Percentiles rank a stretch among this genome's conserved stretches.
These are phyloP conservation scores for Labeo rohita DNA, from an alignment of 2,113 vertebrate species.

Conservation along the genomic window DNA sequence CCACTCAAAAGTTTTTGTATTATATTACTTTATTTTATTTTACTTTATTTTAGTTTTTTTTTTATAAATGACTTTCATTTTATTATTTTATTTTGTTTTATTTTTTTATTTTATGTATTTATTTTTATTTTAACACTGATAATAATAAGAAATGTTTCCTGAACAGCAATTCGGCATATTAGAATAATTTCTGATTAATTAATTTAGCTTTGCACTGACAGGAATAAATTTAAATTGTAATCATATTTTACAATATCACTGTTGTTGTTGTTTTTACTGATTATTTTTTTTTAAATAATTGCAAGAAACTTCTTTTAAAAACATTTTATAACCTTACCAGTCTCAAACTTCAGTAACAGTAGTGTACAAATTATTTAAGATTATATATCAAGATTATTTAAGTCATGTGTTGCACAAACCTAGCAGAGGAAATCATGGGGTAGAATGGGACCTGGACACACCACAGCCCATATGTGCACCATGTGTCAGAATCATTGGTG, in stretches of 20 bases:
- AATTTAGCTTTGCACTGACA: background rate
- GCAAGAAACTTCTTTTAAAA: background rate
- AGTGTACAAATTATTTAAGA: background rate
- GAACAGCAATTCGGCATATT: background rate
- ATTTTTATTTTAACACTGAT: too few relatives aligned
- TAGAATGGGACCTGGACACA: background rate
- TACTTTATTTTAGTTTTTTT: too few relatives aligned
- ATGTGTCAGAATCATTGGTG: background rate
- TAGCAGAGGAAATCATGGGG: background rate
- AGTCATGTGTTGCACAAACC: background rate
- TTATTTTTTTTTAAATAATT: background rate
- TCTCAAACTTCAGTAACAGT: background rate
- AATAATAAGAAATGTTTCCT: background rate
- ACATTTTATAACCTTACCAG: background rate
- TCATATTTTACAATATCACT: background rate
- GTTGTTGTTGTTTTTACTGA: too few relatives aligned
- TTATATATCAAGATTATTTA: background rate
- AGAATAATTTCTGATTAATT: background rate
- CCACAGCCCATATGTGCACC: background rate
- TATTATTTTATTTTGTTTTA: background rate
- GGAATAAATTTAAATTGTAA: background rate
- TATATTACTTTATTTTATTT: too few relatives aligned
- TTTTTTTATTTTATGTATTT: background rate
- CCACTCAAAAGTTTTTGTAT: background rate
- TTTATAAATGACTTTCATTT: background rate